Percentiles rank a stretch among this genome's conserved stretches.
Evolutionary conservation across 2,888 invertebrate species (phyloP).

Genomic region (Xestia rhomboidea): DNA sequence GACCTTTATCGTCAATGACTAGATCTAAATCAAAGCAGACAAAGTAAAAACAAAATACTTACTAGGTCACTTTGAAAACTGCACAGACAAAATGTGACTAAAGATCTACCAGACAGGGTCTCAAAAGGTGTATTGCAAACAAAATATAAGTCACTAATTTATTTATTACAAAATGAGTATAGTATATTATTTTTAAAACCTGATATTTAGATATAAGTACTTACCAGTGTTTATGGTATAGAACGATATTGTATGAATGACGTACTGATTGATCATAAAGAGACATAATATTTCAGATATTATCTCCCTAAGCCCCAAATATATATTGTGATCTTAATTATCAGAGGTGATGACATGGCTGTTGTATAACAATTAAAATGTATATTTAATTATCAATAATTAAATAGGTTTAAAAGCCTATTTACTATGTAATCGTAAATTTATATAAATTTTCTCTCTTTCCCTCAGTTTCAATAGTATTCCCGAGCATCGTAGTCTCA

Average conservation of each 20-base stretch:
- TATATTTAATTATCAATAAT: conserved; percentile 63
- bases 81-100: neutral
- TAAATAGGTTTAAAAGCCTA: conserved; percentile 26
- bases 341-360: conserved; percentile 75
- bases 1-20: neutral
- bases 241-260: conserved; percentile 31
- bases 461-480: conserved; percentile 24
- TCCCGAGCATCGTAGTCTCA: conserved; percentile 36
- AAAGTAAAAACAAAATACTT: neutral
- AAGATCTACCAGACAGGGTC: neutral
- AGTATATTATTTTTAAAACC: conserved; percentile 26
- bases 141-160: neutral
- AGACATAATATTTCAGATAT: conserved; percentile 30
- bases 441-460: conserved; percentile 14
- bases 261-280: conserved; percentile 31
- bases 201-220: conserved; percentile 5
- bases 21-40: neutral
- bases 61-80: neutral
- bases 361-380: conserved; percentile 62
- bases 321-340: conserved; percentile 69
- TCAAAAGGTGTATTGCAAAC: neutral
- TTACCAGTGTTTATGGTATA: conserved; percentile 24
- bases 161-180: neutral
- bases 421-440: conserved; percentile 39
- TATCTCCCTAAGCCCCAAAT: conserved; percentile 61